Conservation (phyloP, 2,888 invertebrate species). For the Thereva nobilitata region DNA sequence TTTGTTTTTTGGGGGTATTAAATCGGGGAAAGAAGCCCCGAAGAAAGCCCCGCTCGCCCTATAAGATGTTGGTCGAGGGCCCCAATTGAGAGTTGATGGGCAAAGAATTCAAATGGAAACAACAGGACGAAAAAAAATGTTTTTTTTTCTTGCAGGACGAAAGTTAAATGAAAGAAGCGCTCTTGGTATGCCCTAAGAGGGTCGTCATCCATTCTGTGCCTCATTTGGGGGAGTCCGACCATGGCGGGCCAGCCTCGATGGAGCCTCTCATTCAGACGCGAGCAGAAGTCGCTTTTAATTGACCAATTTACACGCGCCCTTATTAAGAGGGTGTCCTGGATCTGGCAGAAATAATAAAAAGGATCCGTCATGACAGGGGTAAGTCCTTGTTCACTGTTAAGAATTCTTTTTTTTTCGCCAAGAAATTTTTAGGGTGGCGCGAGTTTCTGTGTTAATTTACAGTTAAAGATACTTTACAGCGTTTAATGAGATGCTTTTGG, state of each 20-base stretch:
- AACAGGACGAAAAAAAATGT: conserved; percentile 15
- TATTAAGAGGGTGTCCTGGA: conserved; percentile 32
- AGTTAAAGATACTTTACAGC: conserved; percentile 7
- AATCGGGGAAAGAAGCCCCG: conserved; percentile 14
- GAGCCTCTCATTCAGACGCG: neutral
- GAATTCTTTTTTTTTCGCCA: neutral
- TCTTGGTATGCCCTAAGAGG: conserved; percentile 22
- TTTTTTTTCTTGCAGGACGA: conserved; percentile 1
- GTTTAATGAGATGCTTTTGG: neutral
- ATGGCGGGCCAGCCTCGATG: neutral
- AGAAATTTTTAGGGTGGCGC: neutral
- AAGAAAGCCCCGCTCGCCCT: conserved; percentile 9
- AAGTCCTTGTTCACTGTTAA: too few species aligned
- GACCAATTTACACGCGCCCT: conserved; percentile 38
- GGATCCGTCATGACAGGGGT: neutral
- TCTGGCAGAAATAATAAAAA: neutral
- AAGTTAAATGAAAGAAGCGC: conserved; percentile 28
- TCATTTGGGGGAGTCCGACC: conserved; percentile 33
- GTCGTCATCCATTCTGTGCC: conserved; percentile 26
- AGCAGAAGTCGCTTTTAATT: conserved; percentile 35
- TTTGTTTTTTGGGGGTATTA: conserved; percentile 33
- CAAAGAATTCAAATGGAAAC: conserved; percentile 28
- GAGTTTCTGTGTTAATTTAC: conserved; percentile 12
- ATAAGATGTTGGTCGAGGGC: conserved; percentile 8
- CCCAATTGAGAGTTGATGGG: conserved; percentile 25